phyloP scores from a whole-genome alignment of 2,113 vertebrate genomes.

The Vimba vimba region DNA sequence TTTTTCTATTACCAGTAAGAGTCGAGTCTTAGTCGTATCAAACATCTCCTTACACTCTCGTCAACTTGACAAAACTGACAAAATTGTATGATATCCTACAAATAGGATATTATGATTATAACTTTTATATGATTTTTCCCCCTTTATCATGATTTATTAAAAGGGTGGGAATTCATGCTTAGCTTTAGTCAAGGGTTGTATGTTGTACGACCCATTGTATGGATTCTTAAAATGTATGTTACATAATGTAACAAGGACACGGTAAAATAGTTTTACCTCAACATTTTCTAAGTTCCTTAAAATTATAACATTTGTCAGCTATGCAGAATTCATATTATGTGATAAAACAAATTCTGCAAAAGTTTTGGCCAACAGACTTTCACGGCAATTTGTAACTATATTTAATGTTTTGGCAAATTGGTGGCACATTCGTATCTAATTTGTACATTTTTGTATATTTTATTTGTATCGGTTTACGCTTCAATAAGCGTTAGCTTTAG shows the following conservation, averaged over 20 bases:
- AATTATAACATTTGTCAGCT: background rate
- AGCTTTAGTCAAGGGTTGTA: background rate
- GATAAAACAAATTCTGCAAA: background rate
- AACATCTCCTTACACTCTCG: background rate
- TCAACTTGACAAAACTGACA: background rate
- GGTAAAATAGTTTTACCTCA: too few species aligned
- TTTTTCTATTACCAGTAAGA: background rate
- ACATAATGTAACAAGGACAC: too few species aligned
- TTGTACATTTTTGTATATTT: background rate
- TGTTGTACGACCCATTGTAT: background rate
- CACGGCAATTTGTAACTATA: background rate
- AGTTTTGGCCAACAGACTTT: background rate
- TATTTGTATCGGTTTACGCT: background rate
- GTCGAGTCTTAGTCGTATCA: background rate
- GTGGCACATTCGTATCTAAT: too few species aligned
- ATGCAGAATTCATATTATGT: background rate
- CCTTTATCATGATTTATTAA: background rate
- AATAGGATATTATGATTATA: background rate
- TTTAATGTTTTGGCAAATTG: background rate
- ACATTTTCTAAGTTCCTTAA: background rate
- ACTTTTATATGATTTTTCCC: background rate
- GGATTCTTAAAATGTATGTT: background rate
- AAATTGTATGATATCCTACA: background rate
- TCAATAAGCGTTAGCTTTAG: background rate
- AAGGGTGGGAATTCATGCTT: background rate